phyloP scores from a whole-genome alignment of 2,797 vertebrate genomes.

The Anableps anableps region DNA sequence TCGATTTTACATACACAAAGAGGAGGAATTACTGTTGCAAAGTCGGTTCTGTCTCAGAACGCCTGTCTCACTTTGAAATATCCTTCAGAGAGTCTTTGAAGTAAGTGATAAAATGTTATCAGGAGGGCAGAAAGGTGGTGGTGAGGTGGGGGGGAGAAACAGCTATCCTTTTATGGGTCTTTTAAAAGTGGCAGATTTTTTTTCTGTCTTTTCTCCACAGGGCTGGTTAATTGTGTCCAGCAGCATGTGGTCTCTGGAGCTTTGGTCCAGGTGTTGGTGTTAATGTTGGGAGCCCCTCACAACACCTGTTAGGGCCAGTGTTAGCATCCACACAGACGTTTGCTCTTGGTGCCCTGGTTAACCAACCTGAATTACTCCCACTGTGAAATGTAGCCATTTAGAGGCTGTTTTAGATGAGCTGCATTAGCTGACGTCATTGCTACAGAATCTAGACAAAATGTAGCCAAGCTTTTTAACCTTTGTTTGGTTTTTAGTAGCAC shows the following conservation, averaged over 20 bases:
- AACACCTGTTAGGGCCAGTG: conserved; percentile 72
- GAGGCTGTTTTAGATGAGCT: conserved; percentile 13
- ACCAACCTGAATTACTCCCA: conserved; percentile 44
- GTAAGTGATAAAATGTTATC: conserved; percentile 73
- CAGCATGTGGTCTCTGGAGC: conserved; percentile 69
- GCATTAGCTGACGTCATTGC: not conserved
- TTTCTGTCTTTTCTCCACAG: conserved; percentile 68
- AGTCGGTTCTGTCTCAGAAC: conserved; percentile 55
- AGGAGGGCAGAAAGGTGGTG: conserved; percentile 31
- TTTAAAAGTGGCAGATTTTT: conserved; percentile 61
- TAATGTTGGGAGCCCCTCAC: conserved; percentile 63
- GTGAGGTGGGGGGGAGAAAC: not conserved
- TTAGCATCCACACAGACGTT: conserved; percentile 40
- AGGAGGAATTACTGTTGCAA: conserved; percentile 55
- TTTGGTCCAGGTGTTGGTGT: conserved; percentile 73
- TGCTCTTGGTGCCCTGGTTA: conserved; percentile 50
- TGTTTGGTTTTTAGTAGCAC: not conserved
- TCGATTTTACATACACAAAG: conserved; percentile 64
- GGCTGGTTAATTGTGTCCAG: conserved; percentile 70
- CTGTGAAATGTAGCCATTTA: conserved; percentile 17
- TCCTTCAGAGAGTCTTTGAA: conserved; percentile 58
- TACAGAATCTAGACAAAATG: not conserved
- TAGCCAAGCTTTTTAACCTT: not conserved
- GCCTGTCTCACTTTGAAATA: conserved; percentile 66
- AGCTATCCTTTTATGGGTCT: conserved; percentile 49